Base-by-base conservation (phyloP, 1,140 invertebrate genomes). In the Bursaphelenchus mucronatus region DNA sequence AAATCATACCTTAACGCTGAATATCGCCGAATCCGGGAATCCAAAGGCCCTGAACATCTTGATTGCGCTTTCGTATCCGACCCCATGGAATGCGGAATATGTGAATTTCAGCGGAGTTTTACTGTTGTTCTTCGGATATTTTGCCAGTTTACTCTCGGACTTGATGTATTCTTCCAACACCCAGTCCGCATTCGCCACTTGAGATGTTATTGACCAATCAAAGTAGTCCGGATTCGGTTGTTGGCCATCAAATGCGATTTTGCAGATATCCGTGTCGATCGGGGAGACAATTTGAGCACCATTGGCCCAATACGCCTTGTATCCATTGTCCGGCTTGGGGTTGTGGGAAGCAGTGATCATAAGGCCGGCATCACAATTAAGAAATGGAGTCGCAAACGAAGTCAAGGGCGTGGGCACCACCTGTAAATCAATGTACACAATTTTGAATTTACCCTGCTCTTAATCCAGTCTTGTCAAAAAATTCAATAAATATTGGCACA, bases 291-390 rank as follows among this genome's bases (percentile, higher is more conserved):
- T 97, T 82, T 89, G 94, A n/a, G 90, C 88, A 1, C 92, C 92
- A 83, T 97, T 96, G 19, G 84, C 83, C 89, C 92, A 94, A 81
- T 96, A 97, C 5, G 84, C 85, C 81, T 99, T 99, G 81, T 97
- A 98, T 5, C 96, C 96, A 83, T 99, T 99, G 80, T 99, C 94
- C 56, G 97, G 88, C 83, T 96, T 97, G 0, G 94, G 95, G 85
- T 99, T 99, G 75, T 99, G 95, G 0, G 94, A 97, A 0, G 96
- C 95, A 13, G 96, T 99, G 0, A 98, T 87, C 91, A 97, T 94
- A 30, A 86, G 56, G 6, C 94, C 94, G 56, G 87, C 88, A 5
- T 87, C 86, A 61, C 88, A 88, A 39, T 87, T 86, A 41, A 87
- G 87, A 65, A 87, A 83, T 11, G 83, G 80, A 5, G 94, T 88